phyloP scores from a whole-genome alignment of 2,113 vertebrate species.

The Osmerus eperlanus region DNA sequence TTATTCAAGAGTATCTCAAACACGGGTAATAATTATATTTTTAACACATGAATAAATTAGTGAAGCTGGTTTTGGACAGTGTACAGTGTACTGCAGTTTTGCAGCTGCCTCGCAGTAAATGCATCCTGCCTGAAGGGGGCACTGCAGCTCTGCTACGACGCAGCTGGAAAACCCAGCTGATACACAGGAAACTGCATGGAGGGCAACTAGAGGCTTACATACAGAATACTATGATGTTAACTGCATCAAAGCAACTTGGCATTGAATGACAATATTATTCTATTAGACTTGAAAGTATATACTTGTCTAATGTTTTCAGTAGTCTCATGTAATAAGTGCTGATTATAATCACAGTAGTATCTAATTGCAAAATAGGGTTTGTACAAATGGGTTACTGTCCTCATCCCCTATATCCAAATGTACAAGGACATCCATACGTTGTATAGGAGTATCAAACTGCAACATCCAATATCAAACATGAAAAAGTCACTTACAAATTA shows the following conservation, averaged over 20 bases:
- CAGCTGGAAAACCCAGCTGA: slow-evolving; percentile 11
- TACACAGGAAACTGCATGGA: background rate
- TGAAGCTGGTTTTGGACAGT: slow-evolving; percentile 31
- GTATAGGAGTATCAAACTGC: slow-evolving; percentile 44
- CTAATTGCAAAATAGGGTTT: slow-evolving; percentile 56
- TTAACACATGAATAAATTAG: slow-evolving; percentile 54
- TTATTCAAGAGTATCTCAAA: slow-evolving; percentile 53
- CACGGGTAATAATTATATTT: slow-evolving; percentile 16
- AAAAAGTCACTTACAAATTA: slow-evolving; percentile 63
- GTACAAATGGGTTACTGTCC: slow-evolving; percentile 54
- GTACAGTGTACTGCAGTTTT: background rate
- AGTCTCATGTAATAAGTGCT: slow-evolving; percentile 58
- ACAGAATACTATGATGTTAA: background rate
- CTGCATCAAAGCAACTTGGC: slow-evolving; percentile 19
- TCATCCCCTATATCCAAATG: slow-evolving; percentile 31
- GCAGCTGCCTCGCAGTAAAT: background rate
- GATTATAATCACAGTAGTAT: slow-evolving; percentile 57
- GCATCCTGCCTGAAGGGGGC: slow-evolving; percentile 52
- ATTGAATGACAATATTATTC: slow-evolving; percentile 16
- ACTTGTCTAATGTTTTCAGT: slow-evolving; percentile 50
- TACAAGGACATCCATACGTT: slow-evolving; percentile 9
- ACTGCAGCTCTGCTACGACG: slow-evolving; percentile 29
- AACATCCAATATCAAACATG: slow-evolving; percentile 53
- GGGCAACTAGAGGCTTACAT: slow-evolving; percentile 5
- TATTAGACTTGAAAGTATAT: slow-evolving; percentile 19